A percentile compares a stretch with the other conserved stretches of the same genome.
phyloP scores from a whole-genome alignment of 2,113 vertebrate genomes.

The Sorex araneus region DNA sequence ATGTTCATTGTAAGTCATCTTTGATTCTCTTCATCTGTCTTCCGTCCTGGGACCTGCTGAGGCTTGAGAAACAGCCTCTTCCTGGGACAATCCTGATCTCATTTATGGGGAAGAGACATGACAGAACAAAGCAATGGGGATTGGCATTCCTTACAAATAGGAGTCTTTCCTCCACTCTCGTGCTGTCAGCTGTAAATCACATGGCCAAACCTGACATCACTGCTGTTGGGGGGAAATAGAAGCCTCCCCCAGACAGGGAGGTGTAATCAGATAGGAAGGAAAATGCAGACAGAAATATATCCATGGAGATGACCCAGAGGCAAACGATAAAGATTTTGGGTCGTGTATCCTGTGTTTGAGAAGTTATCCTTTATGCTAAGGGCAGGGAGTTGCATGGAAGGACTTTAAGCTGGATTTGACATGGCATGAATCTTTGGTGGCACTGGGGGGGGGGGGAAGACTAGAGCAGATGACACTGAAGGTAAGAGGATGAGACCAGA shows the following conservation, averaged over 20 bases:
- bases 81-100: not conserved
- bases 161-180: not conserved
- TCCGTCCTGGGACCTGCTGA: not conserved
- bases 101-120: not conserved
- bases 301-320: not conserved
- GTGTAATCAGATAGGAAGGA: not conserved
- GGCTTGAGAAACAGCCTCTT: slow-evolving; percentile 22
- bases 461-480: not conserved
- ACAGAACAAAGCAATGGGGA: not conserved
- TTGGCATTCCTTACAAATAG: not conserved
- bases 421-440: not conserved
- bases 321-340: not conserved
- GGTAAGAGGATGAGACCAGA: not conserved
- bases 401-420: not conserved
- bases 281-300: not conserved
- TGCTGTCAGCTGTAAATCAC: not conserved
- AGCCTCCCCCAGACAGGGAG: slow-evolving; percentile 13
- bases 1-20: not conserved
- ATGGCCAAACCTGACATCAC: not conserved
- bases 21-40: not conserved
- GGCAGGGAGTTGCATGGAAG: not conserved
- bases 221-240: not conserved
- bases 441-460: not conserved
- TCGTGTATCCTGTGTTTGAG: not conserved
- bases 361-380: not conserved